Base-by-base conservation (phyloP, 2,113 vertebrate genomes). In the Tor tambroides region DNA sequence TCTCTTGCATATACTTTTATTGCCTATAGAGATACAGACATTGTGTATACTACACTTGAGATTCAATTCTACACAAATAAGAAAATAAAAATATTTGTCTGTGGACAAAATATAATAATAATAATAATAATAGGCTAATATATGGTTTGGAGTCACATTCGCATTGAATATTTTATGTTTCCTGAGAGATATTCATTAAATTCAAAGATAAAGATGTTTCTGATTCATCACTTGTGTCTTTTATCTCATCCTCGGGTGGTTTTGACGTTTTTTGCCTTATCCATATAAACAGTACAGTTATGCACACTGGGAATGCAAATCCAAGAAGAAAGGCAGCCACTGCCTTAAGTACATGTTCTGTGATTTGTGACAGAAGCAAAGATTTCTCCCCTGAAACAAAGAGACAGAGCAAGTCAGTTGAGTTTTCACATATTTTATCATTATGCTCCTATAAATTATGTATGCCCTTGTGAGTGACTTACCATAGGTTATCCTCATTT, bases 321-420 rank as follows among this genome's bases (percentile, higher is more conserved):
- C 71, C 86, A 35, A 51, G 56, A 6, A 76, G 2, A 74, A 75
- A 82, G 4, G 26, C 49, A 82, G 3, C 14, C 38, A 19, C 15
- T 76, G 69, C 38, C n/a, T 35, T 21, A 41, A 71, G 28, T 2
- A 72, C 17, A 61, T 35, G 54, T 61, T 26, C 43, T 23, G 63
- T 69, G 43, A 71, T 30, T 49, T 67, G 9, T 65, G 85, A 65
- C 54, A 85, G 38, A 41, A 46, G 3, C 7, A 28, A 14, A 2
- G 85, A 17, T 26, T 76, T 67, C 12, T 87, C 28, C 41, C 43
- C 86, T 87, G 71, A 82, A 87, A 87, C 41, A 86, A 65, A 82
- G 5, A 59, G 23, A 59, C 17, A 56, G n/a, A 15, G 56, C 49
- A 81, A 56, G n/a, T n/a, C 3, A 46, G 0, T 35, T 41, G n/a